phyloP scores from a whole-genome alignment of 2,888 invertebrate genomes.

The Liodrosophila aerea region DNA sequence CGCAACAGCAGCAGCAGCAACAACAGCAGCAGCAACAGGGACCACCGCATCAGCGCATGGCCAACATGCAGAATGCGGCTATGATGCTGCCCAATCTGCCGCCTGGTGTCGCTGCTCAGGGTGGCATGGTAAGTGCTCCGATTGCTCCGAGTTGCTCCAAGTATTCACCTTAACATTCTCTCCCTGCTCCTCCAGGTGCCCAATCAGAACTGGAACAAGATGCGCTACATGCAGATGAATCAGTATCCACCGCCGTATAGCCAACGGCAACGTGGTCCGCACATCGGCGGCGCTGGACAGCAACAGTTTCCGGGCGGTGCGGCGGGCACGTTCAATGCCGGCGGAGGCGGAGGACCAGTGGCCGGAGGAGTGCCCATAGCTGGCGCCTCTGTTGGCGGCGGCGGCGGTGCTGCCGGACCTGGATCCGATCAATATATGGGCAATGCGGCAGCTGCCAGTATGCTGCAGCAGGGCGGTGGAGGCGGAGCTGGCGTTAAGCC shows the following conservation, averaged over 20 bases:
- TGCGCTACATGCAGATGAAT: conserved; percentile 83
- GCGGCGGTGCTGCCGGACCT: conserved; percentile 78
- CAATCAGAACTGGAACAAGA: conserved; percentile 82
- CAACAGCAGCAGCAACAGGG: conserved; percentile 70
- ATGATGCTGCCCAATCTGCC: conserved; percentile 79
- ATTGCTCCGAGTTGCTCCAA: too few relatives aligned
- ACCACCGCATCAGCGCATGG: conserved; percentile 81
- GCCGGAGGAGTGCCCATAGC: conserved; percentile 64
- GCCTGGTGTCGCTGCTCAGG: conserved; percentile 75
- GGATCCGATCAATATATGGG: conserved; percentile 81
- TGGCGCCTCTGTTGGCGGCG: conserved; percentile 44
- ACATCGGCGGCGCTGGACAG: conserved; percentile 79
- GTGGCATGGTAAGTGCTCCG: conserved; percentile 79
- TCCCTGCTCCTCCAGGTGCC: conserved; percentile 63
- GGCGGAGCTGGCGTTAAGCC: conserved; percentile 79
- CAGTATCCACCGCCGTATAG: conserved; percentile 82
- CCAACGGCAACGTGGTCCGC: conserved; percentile 81
- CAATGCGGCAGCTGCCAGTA: conserved; percentile 81
- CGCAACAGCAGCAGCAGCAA: conserved; percentile 47
- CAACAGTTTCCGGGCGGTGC: conserved; percentile 71
- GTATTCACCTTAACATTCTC: too few relatives aligned
- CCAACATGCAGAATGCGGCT: conserved; percentile 80
- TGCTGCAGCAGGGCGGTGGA: conserved; percentile 78
- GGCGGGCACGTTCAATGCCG: conserved; percentile 71
- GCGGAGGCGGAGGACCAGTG: conserved; percentile 51